Conservation (phyloP, 2,797 vertebrate genomes). For the Phalloptychus januarius region DNA sequence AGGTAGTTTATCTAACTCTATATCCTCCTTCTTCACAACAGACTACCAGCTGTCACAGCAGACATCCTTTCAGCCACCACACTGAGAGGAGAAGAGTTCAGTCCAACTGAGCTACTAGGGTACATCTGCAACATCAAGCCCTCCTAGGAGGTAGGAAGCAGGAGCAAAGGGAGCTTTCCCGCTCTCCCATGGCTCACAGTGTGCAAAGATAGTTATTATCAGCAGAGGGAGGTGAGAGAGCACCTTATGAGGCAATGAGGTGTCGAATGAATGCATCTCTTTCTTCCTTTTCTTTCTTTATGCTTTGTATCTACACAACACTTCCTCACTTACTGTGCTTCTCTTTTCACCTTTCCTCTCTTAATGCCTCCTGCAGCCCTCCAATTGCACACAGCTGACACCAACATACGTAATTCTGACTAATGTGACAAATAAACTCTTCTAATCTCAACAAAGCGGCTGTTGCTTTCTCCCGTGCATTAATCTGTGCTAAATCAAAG, state of each 20-base stretch:
- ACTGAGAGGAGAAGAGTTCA: slow-evolving; percentile 61
- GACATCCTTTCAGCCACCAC: slow-evolving; percentile 66
- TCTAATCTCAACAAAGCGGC: slow-evolving; percentile 82
- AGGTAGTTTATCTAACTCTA: slow-evolving; percentile 72
- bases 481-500: slow-evolving; percentile 82
- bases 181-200: slow-evolving; percentile 57
- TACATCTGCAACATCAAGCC: slow-evolving; percentile 57
- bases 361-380: slow-evolving; percentile 17
- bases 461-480: slow-evolving; percentile 62
- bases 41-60: slow-evolving; percentile 72
- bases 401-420: slow-evolving; percentile 81
- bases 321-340: slow-evolving; percentile 21
- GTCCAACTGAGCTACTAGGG: slow-evolving; percentile 56
- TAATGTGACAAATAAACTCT: slow-evolving; percentile 85
- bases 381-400: slow-evolving; percentile 60
- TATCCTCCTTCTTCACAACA: slow-evolving; percentile 70
- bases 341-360: slow-evolving; percentile 46
- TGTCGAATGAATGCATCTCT: slow-evolving; percentile 46
- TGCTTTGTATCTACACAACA: slow-evolving; percentile 17
- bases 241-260: slow-evolving; percentile 50
- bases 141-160: slow-evolving; percentile 57
- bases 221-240: slow-evolving; percentile 56
- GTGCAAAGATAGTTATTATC: slow-evolving; percentile 66
- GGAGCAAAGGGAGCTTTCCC: slow-evolving; percentile 61
- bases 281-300: slow-evolving; percentile 31